These are phyloP conservation scores for Priocnemis perturbator DNA, from an alignment of 2,888 invertebrate species.

Conservation along the genomic window DNA sequence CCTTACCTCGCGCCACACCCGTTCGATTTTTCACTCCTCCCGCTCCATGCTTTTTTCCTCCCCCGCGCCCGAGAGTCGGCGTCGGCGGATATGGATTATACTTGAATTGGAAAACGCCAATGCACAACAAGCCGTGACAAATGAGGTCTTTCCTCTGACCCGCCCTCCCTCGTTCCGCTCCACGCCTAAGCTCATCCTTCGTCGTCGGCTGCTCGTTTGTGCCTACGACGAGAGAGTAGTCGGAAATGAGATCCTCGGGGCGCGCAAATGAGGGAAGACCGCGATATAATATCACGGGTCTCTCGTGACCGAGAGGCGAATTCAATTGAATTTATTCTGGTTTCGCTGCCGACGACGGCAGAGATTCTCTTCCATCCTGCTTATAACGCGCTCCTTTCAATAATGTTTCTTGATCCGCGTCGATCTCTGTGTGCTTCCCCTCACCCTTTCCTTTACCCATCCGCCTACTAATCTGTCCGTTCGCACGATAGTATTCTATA, in stretches of 20 bases:
- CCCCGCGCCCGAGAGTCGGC: no score
- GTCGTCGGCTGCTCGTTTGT: not conserved
- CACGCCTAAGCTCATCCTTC: not conserved
- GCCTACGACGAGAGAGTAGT: constrained; percentile 14
- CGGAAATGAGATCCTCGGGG: constrained; percentile 34
- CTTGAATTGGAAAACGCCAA: constrained; percentile 37
- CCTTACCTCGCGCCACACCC: not conserved
- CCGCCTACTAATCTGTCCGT: not conserved
- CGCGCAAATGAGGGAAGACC: constrained; percentile 39
- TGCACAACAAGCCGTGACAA: constrained; percentile 44
- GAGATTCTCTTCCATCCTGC: not conserved
- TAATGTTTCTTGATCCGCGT: not conserved
- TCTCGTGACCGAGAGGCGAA: constrained; percentile 30
- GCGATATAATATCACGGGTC: constrained; percentile 34
- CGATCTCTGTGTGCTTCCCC: no score
- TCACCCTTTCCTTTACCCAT: not conserved
- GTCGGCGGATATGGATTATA: constrained; percentile 21
- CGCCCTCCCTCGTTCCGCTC: not conserved
- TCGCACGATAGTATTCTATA: no score
- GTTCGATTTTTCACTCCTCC: not conserved
- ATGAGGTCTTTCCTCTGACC: constrained; percentile 25
- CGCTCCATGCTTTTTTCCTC: not conserved
- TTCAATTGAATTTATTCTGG: constrained; percentile 37
- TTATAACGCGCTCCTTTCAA: not conserved
- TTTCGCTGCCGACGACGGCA: not conserved